These are phyloP conservation scores for Tolypeutes matacus DNA, from an alignment of 2,797 vertebrate genomes.

Conservation along the genomic window DNA sequence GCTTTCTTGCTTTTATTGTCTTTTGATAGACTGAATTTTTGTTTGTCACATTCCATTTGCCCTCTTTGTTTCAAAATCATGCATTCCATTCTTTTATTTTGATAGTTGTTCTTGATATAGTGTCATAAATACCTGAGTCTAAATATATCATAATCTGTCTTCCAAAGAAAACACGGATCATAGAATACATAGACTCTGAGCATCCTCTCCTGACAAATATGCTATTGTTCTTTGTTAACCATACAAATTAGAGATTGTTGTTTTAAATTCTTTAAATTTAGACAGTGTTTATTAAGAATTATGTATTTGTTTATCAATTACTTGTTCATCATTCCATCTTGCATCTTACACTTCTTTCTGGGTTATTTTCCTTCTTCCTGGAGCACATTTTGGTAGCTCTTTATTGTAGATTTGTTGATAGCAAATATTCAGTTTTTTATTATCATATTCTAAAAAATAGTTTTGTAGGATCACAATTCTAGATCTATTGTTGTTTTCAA, in stretches of 20 bases:
- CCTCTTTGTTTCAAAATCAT: not conserved
- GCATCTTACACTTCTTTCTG: not conserved
- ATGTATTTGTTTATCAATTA: not conserved
- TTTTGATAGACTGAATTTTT: not conserved
- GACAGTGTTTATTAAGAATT: not conserved
- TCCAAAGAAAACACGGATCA: not conserved
- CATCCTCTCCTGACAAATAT: not conserved
- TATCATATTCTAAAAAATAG: not conserved
- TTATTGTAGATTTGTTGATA: not conserved
- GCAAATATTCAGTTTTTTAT: not conserved
- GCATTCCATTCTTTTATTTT: not conserved
- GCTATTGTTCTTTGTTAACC: no score
- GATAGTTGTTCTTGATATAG: not conserved
- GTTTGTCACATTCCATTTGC: not conserved
- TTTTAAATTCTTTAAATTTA: not conserved
- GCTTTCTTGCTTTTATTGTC: no score
- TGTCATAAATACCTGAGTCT: not conserved
- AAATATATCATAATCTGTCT: slow-evolving; percentile 2
- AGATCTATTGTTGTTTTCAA: not conserved
- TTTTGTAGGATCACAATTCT: not conserved
- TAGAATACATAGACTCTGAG: not conserved
- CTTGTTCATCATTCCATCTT: slow-evolving; percentile 38
- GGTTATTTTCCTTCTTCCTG: not conserved
- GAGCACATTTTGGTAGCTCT: not conserved
- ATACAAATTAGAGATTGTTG: no score